Evolutionary conservation across 2,113 vertebrate genomes (phyloP).

Genomic region (Pithys albifrons): DNA sequence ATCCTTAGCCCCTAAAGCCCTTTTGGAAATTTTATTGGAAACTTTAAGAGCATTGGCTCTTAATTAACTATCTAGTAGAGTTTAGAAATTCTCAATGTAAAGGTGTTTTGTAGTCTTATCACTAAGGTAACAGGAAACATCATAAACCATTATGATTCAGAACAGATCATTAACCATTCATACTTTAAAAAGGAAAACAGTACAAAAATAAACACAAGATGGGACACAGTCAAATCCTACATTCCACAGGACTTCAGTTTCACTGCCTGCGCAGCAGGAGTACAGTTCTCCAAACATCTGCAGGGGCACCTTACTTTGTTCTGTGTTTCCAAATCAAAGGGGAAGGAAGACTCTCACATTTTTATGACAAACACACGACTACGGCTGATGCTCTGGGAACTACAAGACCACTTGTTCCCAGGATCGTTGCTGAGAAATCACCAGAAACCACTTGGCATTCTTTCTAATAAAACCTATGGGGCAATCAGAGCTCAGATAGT

Average conservation of each 20-base stretch:
- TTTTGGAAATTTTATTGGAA: background rate
- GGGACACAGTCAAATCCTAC: background rate
- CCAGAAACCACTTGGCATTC: background rate
- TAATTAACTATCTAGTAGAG: background rate
- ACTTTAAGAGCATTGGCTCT: background rate
- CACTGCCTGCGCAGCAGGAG: background rate
- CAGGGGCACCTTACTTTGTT: background rate
- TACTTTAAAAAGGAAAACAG: background rate
- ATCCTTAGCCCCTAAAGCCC: background rate
- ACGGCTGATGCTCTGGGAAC: background rate
- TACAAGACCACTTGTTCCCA: background rate
- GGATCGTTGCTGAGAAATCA: slow-evolving; percentile 6
- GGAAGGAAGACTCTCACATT: background rate
- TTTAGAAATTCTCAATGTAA: background rate
- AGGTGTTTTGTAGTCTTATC: background rate
- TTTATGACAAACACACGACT: background rate
- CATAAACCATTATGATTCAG: background rate
- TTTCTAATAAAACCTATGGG: background rate
- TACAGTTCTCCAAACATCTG: background rate
- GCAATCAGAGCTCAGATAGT: background rate
- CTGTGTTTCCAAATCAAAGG: background rate
- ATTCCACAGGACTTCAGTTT: background rate
- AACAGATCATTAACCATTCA: background rate
- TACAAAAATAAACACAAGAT: background rate
- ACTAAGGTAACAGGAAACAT: background rate